Conservation (phyloP, 2,113 vertebrate species). For the Cyphomyrus plagiostoma region DNA sequence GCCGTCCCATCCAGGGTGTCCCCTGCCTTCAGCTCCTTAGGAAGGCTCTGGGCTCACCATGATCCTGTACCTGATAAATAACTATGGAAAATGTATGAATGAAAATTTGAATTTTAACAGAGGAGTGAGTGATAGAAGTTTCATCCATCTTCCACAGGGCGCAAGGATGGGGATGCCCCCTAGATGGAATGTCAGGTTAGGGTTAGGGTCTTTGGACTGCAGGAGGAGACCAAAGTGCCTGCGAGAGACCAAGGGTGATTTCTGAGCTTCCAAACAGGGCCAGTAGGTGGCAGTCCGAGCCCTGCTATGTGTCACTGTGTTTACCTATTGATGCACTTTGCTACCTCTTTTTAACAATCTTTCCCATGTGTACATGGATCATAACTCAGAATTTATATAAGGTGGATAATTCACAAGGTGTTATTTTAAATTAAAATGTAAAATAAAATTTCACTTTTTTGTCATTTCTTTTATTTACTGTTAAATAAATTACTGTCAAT, state of each 20-base stretch:
- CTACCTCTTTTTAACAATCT: background rate
- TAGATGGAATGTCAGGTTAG: background rate
- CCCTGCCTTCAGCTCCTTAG: background rate
- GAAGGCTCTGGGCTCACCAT: background rate
- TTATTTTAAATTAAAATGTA: background rate
- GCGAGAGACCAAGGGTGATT: background rate
- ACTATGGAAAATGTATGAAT: background rate
- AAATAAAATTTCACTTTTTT: background rate
- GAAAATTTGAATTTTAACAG: background rate
- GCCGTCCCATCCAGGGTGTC: background rate
- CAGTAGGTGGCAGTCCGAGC: background rate
- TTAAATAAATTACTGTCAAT: background rate
- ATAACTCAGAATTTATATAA: background rate
- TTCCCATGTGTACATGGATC: background rate
- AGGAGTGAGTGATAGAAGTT: background rate
- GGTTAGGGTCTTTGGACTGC: background rate
- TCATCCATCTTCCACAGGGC: background rate
- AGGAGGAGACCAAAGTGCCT: background rate
- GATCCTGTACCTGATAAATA: background rate
- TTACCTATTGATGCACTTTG: background rate
- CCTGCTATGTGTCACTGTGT: background rate
- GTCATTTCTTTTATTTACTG: background rate
- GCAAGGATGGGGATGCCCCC: background rate
- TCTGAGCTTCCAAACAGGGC: background rate
- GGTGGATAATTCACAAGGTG: background rate